These are phyloP conservation scores for Heliconius charithonia DNA, from an alignment of 2,888 invertebrate species.

Conservation along the genomic window DNA sequence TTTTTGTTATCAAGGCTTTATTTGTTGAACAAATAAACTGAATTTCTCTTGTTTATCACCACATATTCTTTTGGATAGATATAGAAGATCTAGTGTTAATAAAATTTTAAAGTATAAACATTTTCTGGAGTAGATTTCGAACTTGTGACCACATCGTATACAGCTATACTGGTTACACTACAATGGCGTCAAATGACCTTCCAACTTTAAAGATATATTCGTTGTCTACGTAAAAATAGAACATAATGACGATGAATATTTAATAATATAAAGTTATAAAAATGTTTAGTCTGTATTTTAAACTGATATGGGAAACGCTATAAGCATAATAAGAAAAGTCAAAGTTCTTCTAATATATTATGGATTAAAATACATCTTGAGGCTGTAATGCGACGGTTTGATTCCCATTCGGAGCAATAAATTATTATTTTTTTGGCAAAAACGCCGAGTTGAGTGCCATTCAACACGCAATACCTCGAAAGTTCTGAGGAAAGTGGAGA, in stretches of 20 bases:
- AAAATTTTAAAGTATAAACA: neutral
- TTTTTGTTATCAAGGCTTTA: constrained; percentile 4
- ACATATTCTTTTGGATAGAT: neutral
- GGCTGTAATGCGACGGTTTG: too few species aligned
- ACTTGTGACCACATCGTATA: neutral
- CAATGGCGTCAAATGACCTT: neutral
- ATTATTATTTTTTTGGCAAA: too few species aligned
- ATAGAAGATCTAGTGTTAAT: neutral
- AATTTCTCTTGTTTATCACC: neutral
- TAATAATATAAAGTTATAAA: too few species aligned
- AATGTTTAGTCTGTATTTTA: too few species aligned
- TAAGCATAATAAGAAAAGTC: too few species aligned
- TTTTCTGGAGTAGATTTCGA: neutral
- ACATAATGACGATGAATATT: too few species aligned
- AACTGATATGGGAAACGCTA: too few species aligned
- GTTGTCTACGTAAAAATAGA: neutral
- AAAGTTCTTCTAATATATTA: neutral
- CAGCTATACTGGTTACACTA: neutral
- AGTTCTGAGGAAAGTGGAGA: too few species aligned
- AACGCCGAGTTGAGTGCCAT: too few species aligned
- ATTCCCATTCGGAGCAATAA: too few species aligned
- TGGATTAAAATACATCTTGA: neutral
- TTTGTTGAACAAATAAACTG: neutral
- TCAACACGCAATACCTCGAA: too few species aligned
- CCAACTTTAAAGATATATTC: neutral